These are phyloP conservation scores for Paradoxurus hermaphroditus DNA, from an alignment of 2,113 vertebrate species.

Conservation along the genomic window DNA sequence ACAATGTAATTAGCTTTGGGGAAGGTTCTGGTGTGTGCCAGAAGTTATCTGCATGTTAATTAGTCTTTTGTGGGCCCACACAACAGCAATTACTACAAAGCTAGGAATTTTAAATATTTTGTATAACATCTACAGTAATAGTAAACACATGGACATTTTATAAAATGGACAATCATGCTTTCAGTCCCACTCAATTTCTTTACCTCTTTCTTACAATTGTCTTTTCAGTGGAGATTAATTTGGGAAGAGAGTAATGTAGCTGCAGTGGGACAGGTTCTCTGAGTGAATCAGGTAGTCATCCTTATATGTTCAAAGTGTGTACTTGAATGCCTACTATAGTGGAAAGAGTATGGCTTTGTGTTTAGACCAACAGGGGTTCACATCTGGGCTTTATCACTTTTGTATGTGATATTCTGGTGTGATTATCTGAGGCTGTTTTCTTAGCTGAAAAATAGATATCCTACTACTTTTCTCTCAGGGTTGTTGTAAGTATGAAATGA, in stretches of 20 bases:
- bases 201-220: neutral
- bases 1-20: conserved; percentile 15
- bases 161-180: neutral
- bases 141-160: neutral
- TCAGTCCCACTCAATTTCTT: neutral
- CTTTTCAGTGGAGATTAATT: neutral
- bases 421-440: neutral
- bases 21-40: neutral
- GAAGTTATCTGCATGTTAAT: neutral
- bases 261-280: neutral
- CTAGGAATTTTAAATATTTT: neutral
- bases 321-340: neutral
- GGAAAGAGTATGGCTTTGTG: neutral
- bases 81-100: neutral
- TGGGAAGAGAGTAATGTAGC: neutral
- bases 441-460: neutral
- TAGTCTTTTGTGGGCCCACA: neutral
- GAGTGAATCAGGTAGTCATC: neutral
- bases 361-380: neutral
- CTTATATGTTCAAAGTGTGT: neutral
- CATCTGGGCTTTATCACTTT: neutral
- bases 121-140: neutral
- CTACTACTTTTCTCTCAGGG: neutral
- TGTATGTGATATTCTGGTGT: neutral
- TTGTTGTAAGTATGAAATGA: neutral